These are phyloP conservation scores for Hoplostethus atlanticus DNA, from an alignment of 2,797 vertebrate species.

Conservation along the genomic window DNA sequence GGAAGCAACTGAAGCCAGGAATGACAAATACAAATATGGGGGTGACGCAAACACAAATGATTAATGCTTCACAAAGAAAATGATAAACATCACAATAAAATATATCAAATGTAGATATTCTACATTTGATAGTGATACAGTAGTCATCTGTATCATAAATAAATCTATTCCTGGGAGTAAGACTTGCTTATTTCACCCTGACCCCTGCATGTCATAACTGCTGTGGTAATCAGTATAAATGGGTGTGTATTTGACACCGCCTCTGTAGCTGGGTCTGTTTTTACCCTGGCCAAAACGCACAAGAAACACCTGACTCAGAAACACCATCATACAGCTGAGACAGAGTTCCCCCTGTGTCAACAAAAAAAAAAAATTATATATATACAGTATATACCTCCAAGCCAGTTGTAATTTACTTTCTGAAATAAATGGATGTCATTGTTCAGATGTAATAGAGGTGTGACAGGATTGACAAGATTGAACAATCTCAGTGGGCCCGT, in stretches of 20 bases:
- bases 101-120: neutral
- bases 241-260: slow-evolving; percentile 28
- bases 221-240: slow-evolving; percentile 3
- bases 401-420: neutral
- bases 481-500: slow-evolving; percentile 18
- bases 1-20: slow-evolving; percentile 27
- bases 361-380: slow-evolving; percentile 8
- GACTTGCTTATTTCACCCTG: neutral
- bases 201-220: slow-evolving; percentile 4
- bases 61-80: slow-evolving; percentile 30
- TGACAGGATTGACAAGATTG: too few relatives aligned
- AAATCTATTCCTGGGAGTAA: slow-evolving; percentile 3
- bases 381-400: neutral
- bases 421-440: neutral
- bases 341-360: slow-evolving; percentile 8
- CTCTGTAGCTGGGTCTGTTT: slow-evolving; percentile 27
- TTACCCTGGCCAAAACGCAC: slow-evolving; percentile 37
- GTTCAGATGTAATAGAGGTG: neutral
- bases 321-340: slow-evolving; percentile 40
- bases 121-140: too few relatives aligned
- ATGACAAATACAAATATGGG: slow-evolving; percentile 5
- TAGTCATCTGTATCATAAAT: neutral
- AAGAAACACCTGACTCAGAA: slow-evolving; percentile 56
- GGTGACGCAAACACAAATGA: neutral
- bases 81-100: neutral